Evolutionary conservation across 92 coral and sea anemone species (phyloP), one percentile per base, ranked within the genome.

Genomic region (Paragorgia papillata): DNA sequence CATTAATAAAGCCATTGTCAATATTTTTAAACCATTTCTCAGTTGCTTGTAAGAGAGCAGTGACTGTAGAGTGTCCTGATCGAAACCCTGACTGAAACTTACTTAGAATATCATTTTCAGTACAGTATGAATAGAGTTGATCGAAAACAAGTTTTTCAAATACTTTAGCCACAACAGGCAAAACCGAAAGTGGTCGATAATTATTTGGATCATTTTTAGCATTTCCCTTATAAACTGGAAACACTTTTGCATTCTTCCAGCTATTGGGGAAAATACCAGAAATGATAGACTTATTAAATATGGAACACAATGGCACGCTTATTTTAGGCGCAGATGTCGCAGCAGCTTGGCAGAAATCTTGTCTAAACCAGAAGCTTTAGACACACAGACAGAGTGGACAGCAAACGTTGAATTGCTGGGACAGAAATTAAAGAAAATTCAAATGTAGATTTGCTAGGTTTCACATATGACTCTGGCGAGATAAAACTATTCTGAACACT

Each of bases 101-200:
- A 35, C 62, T 24, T 20, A 63, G 39, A 8, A 79, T 20, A 60
- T 79, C 66, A 33, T 65, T 79, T 30, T 79, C 76, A 65, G 30
- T 31, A 9, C 65, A 43, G 37, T 79, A 79, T 22, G 28, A 9
- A 13, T 33, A 28, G 6, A 79, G 48, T 61, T 78, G 82, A 24
- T 64, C 57, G 43, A 56, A 67, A 3, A 79, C 26, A 26, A 53
- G 39, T 30, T 35, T 67, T 66, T 65, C 78, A 35, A 64, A 53
- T 22, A 79, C 66, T 32, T 69, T 67, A 13, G 83, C 51, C 18
- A 79, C 64, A 27, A 51, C 51, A 40, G 83, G 62, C 20, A 70
- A 35, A 18, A 70, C 62, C 14, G 77, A 70, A 28, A 70, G 50
- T 18, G 77, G 77, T 50, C 77, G 14, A 28, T 56, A 56, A 21